Percentiles rank a stretch among this genome's conserved stretches.
Conservation (phyloP, 2,888 invertebrate genomes). For the Tachina grossa region DNA sequence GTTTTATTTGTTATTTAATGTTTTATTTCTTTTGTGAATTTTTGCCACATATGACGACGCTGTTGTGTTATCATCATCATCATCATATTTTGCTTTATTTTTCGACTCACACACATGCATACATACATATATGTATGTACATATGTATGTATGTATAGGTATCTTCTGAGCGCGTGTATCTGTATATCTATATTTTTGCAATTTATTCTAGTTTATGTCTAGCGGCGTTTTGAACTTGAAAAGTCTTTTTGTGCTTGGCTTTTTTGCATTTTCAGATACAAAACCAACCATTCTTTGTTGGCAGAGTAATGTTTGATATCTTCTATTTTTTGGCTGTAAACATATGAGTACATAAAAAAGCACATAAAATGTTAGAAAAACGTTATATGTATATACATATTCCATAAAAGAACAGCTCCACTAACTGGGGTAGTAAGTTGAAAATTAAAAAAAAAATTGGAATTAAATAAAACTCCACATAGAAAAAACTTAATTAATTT, state of each 20-base stretch:
- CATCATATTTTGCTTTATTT: constrained; percentile 55
- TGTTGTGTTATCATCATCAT: constrained; percentile 50
- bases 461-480: no score
- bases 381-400: background rate
- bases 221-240: constrained; percentile 74
- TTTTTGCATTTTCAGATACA: constrained; percentile 56
- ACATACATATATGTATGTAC: no score
- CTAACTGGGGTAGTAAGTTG: constrained; percentile 41
- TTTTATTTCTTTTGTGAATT: constrained; percentile 37
- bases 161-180: background rate
- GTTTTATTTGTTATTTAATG: constrained; percentile 17
- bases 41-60: constrained; percentile 53
- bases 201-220: constrained; percentile 62
- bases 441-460: background rate
- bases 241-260: constrained; percentile 52
- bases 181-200: constrained; percentile 38
- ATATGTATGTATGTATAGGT: background rate
- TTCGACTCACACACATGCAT: background rate
- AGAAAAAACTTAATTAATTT: background rate
- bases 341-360: background rate
- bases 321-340: constrained; percentile 15
- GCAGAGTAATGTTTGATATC: constrained; percentile 38
- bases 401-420: background rate
- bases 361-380: background rate
- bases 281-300: constrained; percentile 43